Base-by-base conservation (phyloP, 2,113 vertebrate species). In the Herpailurus yagouaroundi region DNA sequence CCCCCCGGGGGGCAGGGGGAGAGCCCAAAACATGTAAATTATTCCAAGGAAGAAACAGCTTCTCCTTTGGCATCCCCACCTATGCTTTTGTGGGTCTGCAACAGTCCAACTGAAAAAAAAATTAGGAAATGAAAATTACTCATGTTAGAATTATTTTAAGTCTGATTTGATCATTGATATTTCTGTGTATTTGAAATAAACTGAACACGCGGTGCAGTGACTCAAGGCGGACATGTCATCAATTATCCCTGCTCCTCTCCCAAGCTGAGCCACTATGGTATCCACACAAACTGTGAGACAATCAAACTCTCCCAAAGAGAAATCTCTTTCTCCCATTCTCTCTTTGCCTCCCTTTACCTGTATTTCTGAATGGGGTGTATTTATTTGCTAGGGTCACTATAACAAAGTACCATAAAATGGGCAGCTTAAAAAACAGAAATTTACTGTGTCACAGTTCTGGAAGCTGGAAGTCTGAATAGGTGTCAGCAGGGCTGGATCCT, bases 11-110 rank as follows among this genome's bases (percentile, higher is more conserved):
- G 68, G 60, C 69, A 41, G 4, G 33, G 13, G 3, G 38, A 36
- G 5, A 36, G 14, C 23, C 96, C 98, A 97, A 97, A 57, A 92
- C 87, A 96, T 94, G 86, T 71, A 97, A 84, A 96, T 92, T 91
- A 93, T 77, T 4, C 2, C 80, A 33, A 38, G 48, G 57, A 79
- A 96, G 13, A 64, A 90, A 52, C 60, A 81, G 19, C 87, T 83
- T 2, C 95, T 93, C 64, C 89, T 84, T 1, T 0, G 23, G 45
- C 68, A 50, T 94, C 33, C 97, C 95, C 73, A 77, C 91, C 91
- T 94, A 36, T 80, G 86, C 81, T 92, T 95, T 23, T 55, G 27
- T 89, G n/a, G 29, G 18, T 95, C 60, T 89, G 92, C 73, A 73
- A 41, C 95, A 69, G 76, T 97, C 0, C 0, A 60, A 76, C n/a